Evolutionary conservation across 2,888 invertebrate genomes (phyloP).

Genomic region (Drosophila nr. fundita): DNA sequence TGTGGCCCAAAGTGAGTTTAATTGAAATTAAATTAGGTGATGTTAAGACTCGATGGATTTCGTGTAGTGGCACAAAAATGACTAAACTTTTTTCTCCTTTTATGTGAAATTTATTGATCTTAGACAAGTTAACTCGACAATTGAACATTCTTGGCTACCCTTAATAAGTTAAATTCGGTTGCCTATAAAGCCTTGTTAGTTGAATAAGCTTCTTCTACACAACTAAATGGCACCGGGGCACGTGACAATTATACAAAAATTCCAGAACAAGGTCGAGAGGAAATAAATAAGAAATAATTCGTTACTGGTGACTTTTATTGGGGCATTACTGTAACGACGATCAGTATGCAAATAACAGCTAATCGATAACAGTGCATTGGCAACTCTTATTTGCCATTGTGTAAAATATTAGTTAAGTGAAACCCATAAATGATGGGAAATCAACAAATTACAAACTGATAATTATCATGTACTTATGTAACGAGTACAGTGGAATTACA

Average conservation of each 20-base stretch:
- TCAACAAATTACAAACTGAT: no score
- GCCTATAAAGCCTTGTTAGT: background rate
- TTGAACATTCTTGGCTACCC: background rate
- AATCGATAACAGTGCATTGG: background rate
- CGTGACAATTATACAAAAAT: background rate
- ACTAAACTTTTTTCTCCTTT: background rate
- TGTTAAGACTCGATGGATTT: slow-evolving; percentile 14
- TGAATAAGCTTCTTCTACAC: background rate
- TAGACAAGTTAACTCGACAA: background rate
- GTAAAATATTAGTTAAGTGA: no score
- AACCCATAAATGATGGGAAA: no score
- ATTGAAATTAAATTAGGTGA: slow-evolving; percentile 54
- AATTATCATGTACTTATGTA: no score
- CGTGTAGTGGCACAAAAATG: background rate
- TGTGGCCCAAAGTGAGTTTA: slow-evolving; percentile 45
- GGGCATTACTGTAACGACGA: background rate
- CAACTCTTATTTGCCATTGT: background rate
- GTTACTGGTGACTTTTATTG: background rate
- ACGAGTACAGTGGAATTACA: no score
- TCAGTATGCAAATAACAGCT: background rate
- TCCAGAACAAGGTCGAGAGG: background rate
- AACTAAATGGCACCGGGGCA: background rate
- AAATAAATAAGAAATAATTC: background rate
- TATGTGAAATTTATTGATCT: background rate
- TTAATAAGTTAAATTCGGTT: background rate